These are phyloP conservation scores for Busseola fusca DNA, from an alignment of 2,888 invertebrate species.

Conservation along the genomic window DNA sequence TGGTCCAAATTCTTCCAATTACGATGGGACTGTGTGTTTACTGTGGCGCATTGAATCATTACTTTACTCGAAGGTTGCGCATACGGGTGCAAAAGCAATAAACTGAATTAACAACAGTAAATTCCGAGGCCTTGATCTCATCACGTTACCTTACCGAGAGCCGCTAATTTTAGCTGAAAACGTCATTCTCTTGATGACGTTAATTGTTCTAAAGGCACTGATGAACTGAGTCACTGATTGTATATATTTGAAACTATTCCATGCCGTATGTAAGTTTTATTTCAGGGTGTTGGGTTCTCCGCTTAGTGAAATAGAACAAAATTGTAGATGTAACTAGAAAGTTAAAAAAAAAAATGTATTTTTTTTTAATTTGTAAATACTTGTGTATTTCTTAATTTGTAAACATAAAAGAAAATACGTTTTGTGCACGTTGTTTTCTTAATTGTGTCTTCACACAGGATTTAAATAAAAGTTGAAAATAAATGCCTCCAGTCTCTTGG, in stretches of 20 bases:
- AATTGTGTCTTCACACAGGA: no score
- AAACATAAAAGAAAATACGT: no score
- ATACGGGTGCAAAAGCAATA: conserved; percentile 21
- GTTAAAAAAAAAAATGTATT: no score
- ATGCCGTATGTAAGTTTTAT: not conserved
- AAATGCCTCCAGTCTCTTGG: no score
- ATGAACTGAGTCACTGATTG: conserved; percentile 17
- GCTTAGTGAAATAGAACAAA: no score
- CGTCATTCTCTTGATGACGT: conserved; percentile 23
- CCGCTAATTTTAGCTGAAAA: conserved; percentile 46
- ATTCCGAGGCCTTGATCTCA: conserved; percentile 40
- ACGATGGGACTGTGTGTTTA: not conserved
- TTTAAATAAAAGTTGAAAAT: no score
- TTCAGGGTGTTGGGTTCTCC: no score
- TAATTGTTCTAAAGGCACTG: conserved; percentile 32
- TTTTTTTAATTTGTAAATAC: no score
- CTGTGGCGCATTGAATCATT: conserved; percentile 11
- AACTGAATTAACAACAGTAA: conserved; percentile 28
- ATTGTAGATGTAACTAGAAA: no score
- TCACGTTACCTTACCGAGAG: conserved; percentile 9
- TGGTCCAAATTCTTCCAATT: not conserved
- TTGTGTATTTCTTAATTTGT: no score
- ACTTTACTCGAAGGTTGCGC: not conserved
- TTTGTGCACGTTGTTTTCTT: no score
- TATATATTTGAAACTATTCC: not conserved